Evolutionary conservation across 2,797 vertebrate species (phyloP).

Genomic region (Otolemur crassicaudatus): DNA sequence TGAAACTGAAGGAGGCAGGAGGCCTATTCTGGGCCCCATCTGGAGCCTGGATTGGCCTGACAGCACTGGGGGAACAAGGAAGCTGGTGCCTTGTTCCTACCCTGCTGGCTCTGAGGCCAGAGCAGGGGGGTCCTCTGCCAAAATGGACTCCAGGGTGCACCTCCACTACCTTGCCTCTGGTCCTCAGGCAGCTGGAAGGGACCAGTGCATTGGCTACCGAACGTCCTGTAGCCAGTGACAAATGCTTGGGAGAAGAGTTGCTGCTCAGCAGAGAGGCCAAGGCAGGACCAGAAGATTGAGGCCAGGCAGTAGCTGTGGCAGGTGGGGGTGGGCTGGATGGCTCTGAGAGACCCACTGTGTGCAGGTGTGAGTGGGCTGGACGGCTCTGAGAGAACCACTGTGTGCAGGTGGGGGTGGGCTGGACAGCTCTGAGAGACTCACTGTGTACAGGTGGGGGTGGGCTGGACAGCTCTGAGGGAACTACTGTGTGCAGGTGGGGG

Average conservation of each 20-base stretch:
- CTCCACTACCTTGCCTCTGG: background rate
- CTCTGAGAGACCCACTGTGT: background rate
- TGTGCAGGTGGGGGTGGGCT: too few relatives aligned
- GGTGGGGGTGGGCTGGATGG: too few relatives aligned
- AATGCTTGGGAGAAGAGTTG: background rate
- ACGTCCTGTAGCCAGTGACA: background rate
- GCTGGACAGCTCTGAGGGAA: background rate
- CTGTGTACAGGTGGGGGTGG: too few relatives aligned
- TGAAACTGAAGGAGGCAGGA: background rate
- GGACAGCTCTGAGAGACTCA: too few relatives aligned
- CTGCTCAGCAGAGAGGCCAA: fast-evolving
- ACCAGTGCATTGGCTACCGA: background rate
- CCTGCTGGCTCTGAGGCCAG: background rate
- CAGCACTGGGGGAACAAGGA: background rate
- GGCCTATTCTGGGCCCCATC: background rate
- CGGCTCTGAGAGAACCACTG: too few relatives aligned
- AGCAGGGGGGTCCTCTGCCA: too few relatives aligned
- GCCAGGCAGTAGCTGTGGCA: fast-evolving
- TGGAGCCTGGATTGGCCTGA: background rate
- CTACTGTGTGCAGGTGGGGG: too few relatives aligned
- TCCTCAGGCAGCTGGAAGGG: background rate
- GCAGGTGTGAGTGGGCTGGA: too few relatives aligned
- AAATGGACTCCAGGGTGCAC: background rate
- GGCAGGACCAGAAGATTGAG: background rate
- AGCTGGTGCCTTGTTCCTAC: background rate